Percentiles rank a stretch among this genome's conserved stretches.
Evolutionary conservation across 2,113 vertebrate genomes (phyloP).

Genomic region (Erythrolamprus reginae): DNA sequence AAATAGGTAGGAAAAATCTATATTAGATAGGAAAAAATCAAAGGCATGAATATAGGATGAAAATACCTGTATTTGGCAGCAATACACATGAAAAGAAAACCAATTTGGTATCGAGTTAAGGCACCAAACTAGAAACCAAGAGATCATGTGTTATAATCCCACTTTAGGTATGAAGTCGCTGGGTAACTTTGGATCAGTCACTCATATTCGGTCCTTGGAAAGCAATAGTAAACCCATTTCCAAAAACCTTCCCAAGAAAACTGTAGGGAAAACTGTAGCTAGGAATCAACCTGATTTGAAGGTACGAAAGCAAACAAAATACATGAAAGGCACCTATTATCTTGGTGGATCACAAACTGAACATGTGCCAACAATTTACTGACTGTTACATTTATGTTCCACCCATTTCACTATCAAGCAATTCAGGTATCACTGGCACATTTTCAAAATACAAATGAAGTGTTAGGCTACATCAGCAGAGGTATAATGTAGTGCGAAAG

Average conservation of each 20-base stretch:
- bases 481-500: neutral
- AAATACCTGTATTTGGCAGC: neutral
- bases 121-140: neutral
- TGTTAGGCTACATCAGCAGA: neutral
- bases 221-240: neutral
- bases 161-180: neutral
- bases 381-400: neutral
- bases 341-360: neutral
- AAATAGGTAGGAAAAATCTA: neutral
- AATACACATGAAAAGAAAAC: neutral
- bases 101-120: neutral
- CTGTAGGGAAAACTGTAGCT: neutral
- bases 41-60: neutral
- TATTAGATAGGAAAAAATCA: neutral
- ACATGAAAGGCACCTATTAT: neutral
- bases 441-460: neutral
- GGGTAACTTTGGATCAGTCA: neutral
- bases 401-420: neutral
- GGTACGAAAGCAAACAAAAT: neutral
- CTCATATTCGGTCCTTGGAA: neutral
- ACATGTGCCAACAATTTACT: neutral
- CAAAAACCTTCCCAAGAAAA: neutral
- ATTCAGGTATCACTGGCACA: neutral
- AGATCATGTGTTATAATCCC: neutral
- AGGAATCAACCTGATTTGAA: neutral